A percentile compares a stretch with the other conserved stretches of the same genome.
Conservation (phyloP, 2,797 vertebrate genomes). For the Lophius americanus region DNA sequence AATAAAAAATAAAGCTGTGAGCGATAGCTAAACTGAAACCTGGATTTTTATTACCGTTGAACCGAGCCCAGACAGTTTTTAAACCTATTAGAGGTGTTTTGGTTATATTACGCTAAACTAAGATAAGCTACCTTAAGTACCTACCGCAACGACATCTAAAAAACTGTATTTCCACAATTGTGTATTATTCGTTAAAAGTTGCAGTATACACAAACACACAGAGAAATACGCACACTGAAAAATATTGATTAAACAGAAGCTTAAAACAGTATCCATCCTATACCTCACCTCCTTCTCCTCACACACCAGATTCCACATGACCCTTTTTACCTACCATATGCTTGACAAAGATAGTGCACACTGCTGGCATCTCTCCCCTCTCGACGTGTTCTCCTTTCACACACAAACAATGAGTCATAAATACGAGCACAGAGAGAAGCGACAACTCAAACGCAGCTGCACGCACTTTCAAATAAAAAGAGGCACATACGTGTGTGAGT, state of each 20-base stretch:
- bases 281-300: neutral
- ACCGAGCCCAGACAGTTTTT: too few species aligned
- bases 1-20: too few species aligned
- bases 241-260: constrained; percentile 21
- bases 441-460: constrained; percentile 58
- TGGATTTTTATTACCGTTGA: too few species aligned
- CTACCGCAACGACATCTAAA: neutral
- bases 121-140: too few species aligned
- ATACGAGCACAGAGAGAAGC: constrained; percentile 45
- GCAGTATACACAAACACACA: neutral
- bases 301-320: constrained; percentile 23
- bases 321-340: constrained; percentile 44
- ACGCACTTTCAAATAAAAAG: constrained; percentile 55
- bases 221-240: constrained; percentile 8
- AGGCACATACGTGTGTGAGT: constrained; percentile 19
- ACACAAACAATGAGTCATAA: constrained; percentile 64
- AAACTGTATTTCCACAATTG: neutral
- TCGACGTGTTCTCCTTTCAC: constrained; percentile 32
- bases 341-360: constrained; percentile 43
- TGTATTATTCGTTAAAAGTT: neutral
- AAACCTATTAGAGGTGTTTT: too few species aligned
- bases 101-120: too few species aligned
- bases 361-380: constrained; percentile 48
- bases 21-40: too few species aligned
- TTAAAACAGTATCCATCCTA: constrained; percentile 23